Evolutionary conservation across 2,797 vertebrate genomes (phyloP), one percentile per base, ranked within the genome.

Genomic region (Sebastes flavidus): DNA sequence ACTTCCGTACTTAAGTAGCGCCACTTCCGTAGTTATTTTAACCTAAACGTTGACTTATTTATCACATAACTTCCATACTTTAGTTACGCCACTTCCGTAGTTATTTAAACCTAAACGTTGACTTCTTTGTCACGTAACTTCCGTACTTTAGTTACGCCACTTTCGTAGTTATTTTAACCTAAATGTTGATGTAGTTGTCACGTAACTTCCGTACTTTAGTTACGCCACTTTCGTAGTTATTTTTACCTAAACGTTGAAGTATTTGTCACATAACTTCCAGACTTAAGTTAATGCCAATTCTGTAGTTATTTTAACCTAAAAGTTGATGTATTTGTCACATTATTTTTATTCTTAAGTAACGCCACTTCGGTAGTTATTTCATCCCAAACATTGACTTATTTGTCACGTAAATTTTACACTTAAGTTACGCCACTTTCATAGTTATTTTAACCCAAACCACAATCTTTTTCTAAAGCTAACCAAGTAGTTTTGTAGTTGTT

Each of bases 281-380:
- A 14, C 36, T 38, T 38, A 0, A 38, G 13, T 36, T 38, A 38
- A 38, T 0, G 8, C 36, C 5, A 6, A 0, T 38, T 38, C 1
- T 0, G 5, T 14, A 42, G 13, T 42, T 14, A 42, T 14, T 42
- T 42, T 6, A 0, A 42, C 38, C 13, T 42, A 42, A 42, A 42
- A 0, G 38, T 42, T 42, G 14, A 42, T 0, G 38, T 42, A 42
- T 42, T 42, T 42, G 14, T 14, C 38, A 42, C 38, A 42, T 16
- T 0, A 42, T 0, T 42, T 42, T 0, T 0, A 42, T 11, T 13
- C 13, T 38, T 12, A 38, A 38, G 36, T 38, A 5, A 38, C 36
- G 0, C 11, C 0, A 0, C 36, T 42, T 16, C 2, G 5, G 38
- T 42, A 42, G 38, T 42, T 42, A 42, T 42, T 46, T 42, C 1